Conservation (phyloP, 2,113 vertebrate species). For the Fulmarus glacialis region DNA sequence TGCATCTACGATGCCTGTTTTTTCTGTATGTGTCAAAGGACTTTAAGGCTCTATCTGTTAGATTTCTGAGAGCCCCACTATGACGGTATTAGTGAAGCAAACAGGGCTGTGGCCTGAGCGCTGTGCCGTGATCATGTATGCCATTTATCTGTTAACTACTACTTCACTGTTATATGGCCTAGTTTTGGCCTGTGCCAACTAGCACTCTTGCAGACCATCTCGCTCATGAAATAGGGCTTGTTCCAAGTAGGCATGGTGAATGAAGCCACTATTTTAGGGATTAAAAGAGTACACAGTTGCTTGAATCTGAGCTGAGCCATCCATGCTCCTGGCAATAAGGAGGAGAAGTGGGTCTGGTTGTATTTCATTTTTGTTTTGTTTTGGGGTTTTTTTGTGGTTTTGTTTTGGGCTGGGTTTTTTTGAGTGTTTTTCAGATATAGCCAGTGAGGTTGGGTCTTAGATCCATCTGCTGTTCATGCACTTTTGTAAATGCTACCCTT, state of each 20-base stretch:
- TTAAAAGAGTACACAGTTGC: not conserved
- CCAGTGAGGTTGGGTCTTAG: not conserved
- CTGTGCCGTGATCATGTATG: not conserved
- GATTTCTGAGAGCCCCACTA: not conserved
- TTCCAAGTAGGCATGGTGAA: not conserved
- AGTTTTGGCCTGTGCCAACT: not conserved
- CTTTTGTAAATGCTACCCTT: not conserved
- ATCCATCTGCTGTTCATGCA: not conserved
- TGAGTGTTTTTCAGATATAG: not conserved
- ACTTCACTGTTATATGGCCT: not conserved
- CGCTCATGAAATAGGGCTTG: rapidly evolving
- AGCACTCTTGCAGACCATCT: not conserved
- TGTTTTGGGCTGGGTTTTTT: not conserved
- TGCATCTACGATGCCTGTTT: rapidly evolving
- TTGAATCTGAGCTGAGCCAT: not conserved
- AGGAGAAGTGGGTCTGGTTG: not conserved
- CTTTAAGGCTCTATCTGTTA: not conserved
- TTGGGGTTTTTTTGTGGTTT: not conserved
- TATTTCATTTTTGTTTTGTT: not conserved
- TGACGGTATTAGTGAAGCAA: not conserved
- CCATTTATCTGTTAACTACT: not conserved
- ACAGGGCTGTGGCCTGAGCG: not conserved
- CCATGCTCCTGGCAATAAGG: not conserved
- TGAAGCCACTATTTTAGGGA: rapidly evolving
- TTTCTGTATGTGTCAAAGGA: not conserved